Percentiles rank a stretch among this genome's conserved stretches.
Conservation (phyloP, 2,797 vertebrate genomes). For the Hemibagrus guttatus region DNA sequence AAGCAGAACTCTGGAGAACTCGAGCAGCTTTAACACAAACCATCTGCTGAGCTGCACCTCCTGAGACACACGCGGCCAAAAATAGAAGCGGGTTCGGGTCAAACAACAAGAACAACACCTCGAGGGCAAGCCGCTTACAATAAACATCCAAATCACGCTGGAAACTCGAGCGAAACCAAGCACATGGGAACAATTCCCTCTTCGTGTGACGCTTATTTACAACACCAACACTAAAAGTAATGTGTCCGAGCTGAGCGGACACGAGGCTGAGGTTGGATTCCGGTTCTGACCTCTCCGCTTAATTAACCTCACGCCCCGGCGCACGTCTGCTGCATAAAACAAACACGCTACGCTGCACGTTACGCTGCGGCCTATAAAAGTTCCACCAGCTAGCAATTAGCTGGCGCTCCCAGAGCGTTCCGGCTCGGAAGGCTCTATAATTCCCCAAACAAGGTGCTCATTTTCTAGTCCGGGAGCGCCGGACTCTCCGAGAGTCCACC, state of each 20-base stretch:
- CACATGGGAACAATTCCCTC: background rate
- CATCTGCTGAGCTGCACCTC: constrained; percentile 21
- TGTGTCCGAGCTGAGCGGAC: background rate
- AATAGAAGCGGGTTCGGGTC: constrained; percentile 11
- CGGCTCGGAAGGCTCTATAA: constrained; percentile 79
- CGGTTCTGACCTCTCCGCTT: constrained; percentile 52
- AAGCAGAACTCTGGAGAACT: constrained; percentile 25
- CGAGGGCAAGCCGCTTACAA: background rate
- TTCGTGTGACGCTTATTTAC: background rate
- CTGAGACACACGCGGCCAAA: constrained; percentile 6
- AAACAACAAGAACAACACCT: constrained; percentile 3
- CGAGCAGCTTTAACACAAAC: background rate
- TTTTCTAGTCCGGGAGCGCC: constrained; percentile 72
- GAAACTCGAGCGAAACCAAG: background rate
- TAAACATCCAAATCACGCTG: background rate
- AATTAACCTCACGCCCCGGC: constrained; percentile 65
- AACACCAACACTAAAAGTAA: background rate
- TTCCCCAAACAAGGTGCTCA: constrained; percentile 75
- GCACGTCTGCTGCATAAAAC: constrained; percentile 59
- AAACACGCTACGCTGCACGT: constrained; percentile 62
- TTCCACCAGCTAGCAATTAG: constrained; percentile 70
- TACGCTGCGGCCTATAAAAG: constrained; percentile 66
- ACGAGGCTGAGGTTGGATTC: constrained; percentile 28
- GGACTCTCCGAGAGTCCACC: constrained; percentile 70
- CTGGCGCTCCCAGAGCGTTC: constrained; percentile 66